Evolutionary conservation across 2,113 vertebrate genomes (phyloP), one percentile per base, ranked within the genome.

Genomic region (Lasiurus borealis): DNA sequence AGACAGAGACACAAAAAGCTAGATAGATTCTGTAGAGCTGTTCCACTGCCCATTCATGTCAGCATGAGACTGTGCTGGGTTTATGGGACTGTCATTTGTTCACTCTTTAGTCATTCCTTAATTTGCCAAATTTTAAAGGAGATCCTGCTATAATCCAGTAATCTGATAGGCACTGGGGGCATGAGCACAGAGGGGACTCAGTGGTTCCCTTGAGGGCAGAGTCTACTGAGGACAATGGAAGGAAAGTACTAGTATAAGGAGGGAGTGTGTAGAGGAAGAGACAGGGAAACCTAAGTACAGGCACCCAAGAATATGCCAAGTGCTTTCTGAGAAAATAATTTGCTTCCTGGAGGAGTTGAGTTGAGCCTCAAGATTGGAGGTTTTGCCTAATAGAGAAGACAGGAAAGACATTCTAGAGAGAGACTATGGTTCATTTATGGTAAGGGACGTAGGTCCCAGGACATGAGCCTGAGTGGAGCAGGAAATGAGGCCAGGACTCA

Each of bases 361-460:
- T 31, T 59, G 69, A 93, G 19, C 57, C 57, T 59, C 23, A 62
- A 62, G 59, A 62, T 1, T 69, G 3, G 23, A 88, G 16, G 7
- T 69, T 95, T 92, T 92, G n/a, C 15, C 13, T 77, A 31, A 8
- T n/a, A 78, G 54, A 76, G 69, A 83, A 85, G 62, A 89, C 1
- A 13, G 48, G n/a, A 68, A 82, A 16, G 29, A 68, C 25, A 34
- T 75, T 82, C 29, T 72, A 36, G 54, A 76, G 64, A 82, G 18
- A 82, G 23, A 52, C 46, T 46, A 1, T 72, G n/a, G 25, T 34
- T 73, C 9, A 25, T 57, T 85, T 92, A 44, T 54, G 21, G 14
- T 69, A 40, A 77, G 46, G 21, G 25, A 48, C 0, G 2, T 81
- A 36, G 40, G 71, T 84, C 40, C 5, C 18, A 71, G 46, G 36